Percentiles rank a stretch among this genome's conserved stretches.
Evolutionary conservation across 1,140 invertebrate species (phyloP).

Genomic region (Ooceraea biroi): DNA sequence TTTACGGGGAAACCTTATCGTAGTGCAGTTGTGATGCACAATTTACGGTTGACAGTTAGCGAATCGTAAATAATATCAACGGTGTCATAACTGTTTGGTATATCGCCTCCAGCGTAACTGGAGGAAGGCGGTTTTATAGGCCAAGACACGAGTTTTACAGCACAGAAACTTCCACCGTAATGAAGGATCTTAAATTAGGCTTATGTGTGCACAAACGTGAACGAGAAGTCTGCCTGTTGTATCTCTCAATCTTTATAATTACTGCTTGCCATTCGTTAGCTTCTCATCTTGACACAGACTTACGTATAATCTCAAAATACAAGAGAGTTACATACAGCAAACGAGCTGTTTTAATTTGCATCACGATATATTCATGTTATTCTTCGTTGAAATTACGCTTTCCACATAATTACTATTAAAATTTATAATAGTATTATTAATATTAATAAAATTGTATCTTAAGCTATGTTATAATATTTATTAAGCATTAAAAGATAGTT

Average conservation of each 20-base stretch:
- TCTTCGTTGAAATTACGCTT: no score
- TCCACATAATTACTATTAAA: no score
- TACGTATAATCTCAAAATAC: not conserved
- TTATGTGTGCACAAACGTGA: not conserved
- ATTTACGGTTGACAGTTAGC: constrained; percentile 12
- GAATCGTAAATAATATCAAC: constrained; percentile 20
- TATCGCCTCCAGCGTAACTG: constrained; percentile 24
- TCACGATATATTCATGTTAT: not conserved
- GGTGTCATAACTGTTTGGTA: constrained; percentile 47
- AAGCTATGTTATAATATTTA: no score
- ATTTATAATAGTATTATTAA: no score
- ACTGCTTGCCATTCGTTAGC: constrained; percentile 1
- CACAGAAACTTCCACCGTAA: constrained; percentile 28
- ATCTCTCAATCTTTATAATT: constrained; percentile 62
- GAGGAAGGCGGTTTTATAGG: constrained; percentile 41
- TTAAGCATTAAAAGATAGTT: no score
- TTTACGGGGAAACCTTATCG: not conserved
- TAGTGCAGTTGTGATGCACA: not conserved
- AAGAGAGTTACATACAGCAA: not conserved
- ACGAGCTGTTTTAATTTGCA: not conserved
- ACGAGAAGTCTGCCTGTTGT: constrained; percentile 32
- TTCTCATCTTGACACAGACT: not conserved
- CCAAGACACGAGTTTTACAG: not conserved
- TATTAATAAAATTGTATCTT: no score
- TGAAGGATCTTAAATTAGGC: constrained; percentile 48